Evolutionary conservation across 1,140 invertebrate genomes (phyloP), one percentile per base, ranked within the genome.

Genomic region (Eubasilissa regina): DNA sequence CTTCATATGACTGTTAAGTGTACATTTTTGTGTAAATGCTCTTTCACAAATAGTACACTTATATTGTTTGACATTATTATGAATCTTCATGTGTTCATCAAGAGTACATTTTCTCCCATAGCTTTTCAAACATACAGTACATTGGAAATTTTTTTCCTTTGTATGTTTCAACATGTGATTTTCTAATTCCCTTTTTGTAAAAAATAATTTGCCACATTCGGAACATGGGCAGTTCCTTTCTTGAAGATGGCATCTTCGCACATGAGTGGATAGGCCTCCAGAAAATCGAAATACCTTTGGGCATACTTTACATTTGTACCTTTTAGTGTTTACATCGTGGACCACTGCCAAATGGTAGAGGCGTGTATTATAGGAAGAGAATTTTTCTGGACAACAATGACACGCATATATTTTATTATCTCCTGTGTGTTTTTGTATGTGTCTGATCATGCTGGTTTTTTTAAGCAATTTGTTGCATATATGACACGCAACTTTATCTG

Each of bases 101-200:
- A 94, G 90, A 51, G 92, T 93, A 80, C 93, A 89, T 81, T 93
- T 92, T 73, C 93, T 89, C 62, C 92, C 93, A 84, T 93, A 94
- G 10, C 75, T 19, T 47, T 77, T 73, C 92, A 90, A 48, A 82
- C 93, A 94, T 45, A 91, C 85, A 13, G 84, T 83, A 81, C 91
- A 92, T 45, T 87, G 86, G 83, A 91, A 92, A 21, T 91, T 91
- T 15, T 90, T 87, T 81, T 92, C 93, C 0, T 92, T 93, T 0
- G 92, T 93, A 81, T 94, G 93, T 1, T 91, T 92, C 77, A 93
- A 86, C 86, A 93, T 92, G 43, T 83, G 81, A 19, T 75, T 68
- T 17, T 76, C 73, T 19, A 80, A 48, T 17, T 64, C 43, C 13
- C 70, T 70, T 48, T 66, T 80, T 11, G 70, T 62, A 25, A 79